These are phyloP conservation scores for Hystrix brachyura DNA, from an alignment of 2,113 vertebrate species.

Conservation along the genomic window DNA sequence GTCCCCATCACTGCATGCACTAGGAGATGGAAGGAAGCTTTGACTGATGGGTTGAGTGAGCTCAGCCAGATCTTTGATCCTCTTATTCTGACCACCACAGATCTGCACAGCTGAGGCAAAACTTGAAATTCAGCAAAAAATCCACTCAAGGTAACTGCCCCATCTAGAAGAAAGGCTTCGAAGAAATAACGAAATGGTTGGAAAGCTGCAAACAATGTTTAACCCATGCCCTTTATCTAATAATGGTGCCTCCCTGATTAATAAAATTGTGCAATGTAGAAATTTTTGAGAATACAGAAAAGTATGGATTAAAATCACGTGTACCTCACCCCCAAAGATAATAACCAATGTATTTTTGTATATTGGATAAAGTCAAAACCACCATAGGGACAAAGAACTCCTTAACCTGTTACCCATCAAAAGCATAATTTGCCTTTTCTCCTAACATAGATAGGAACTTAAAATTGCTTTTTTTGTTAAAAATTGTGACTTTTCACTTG, in stretches of 20 bases:
- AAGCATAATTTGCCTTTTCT: no score
- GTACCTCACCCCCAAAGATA: not conserved
- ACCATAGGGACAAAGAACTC: no score
- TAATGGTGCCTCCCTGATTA: not conserved
- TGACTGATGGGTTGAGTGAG: not conserved
- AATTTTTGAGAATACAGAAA: conserved; percentile 16
- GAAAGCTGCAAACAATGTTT: not conserved
- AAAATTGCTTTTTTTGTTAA: no score
- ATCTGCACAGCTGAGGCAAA: not conserved
- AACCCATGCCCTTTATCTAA: not conserved
- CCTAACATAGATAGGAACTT: no score
- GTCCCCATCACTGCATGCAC: no score
- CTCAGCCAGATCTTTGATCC: not conserved
- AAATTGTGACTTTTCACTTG: no score
- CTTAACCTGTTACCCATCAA: no score
- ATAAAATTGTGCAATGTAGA: conserved; percentile 30
- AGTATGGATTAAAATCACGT: not conserved
- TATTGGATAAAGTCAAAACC: not conserved
- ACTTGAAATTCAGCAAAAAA: conserved; percentile 23
- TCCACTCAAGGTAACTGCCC: not conserved
- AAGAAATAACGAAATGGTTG: not conserved
- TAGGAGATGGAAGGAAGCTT: not conserved
- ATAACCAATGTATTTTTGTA: not conserved
- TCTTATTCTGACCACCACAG: conserved; percentile 36
- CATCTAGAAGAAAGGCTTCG: not conserved